Evolutionary conservation across 2,113 vertebrate species (phyloP).

Genomic region (Zapus hudsonius): DNA sequence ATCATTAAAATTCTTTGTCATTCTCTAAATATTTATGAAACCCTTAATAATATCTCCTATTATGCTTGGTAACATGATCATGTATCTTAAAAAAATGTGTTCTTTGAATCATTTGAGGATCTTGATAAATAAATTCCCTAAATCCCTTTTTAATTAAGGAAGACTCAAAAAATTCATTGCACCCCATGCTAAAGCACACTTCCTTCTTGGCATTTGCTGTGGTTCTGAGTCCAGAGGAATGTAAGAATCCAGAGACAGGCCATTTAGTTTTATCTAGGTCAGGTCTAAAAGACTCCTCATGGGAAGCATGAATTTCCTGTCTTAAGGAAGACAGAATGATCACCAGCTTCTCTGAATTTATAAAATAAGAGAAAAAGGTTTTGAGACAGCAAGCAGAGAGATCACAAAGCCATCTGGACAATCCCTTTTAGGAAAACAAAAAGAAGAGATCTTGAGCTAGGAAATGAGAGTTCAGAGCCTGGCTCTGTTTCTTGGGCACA

Average conservation of each 20-base stretch:
- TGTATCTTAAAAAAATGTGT: slow-evolving; percentile 72
- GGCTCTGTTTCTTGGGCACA: background rate
- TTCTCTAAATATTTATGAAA: slow-evolving; percentile 73
- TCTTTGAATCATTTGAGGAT: slow-evolving; percentile 70
- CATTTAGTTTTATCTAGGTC: slow-evolving; percentile 66
- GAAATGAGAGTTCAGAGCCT: background rate
- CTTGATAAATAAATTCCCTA: slow-evolving; percentile 82
- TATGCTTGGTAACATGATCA: slow-evolving; percentile 70
- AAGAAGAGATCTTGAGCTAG: slow-evolving; percentile 12
- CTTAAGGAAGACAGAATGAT: slow-evolving; percentile 39
- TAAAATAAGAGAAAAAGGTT: slow-evolving; percentile 37
- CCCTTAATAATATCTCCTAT: slow-evolving; percentile 67
- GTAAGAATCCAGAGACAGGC: slow-evolving; percentile 40
- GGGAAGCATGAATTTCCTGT: slow-evolving; percentile 57
- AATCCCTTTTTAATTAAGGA: slow-evolving; percentile 87
- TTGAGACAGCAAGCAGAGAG: background rate
- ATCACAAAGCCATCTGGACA: slow-evolving; percentile 25
- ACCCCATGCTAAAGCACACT: slow-evolving; percentile 52
- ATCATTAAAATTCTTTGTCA: slow-evolving; percentile 76
- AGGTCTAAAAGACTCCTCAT: slow-evolving; percentile 35
- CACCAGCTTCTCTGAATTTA: slow-evolving; percentile 28
- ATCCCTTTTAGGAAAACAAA: background rate
- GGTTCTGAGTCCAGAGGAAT: slow-evolving; percentile 55
- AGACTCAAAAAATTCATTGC: slow-evolving; percentile 74
- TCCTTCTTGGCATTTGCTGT: slow-evolving; percentile 66